phyloP scores from a whole-genome alignment of 2,113 vertebrate species.

The Eretmochelys imbricata region DNA sequence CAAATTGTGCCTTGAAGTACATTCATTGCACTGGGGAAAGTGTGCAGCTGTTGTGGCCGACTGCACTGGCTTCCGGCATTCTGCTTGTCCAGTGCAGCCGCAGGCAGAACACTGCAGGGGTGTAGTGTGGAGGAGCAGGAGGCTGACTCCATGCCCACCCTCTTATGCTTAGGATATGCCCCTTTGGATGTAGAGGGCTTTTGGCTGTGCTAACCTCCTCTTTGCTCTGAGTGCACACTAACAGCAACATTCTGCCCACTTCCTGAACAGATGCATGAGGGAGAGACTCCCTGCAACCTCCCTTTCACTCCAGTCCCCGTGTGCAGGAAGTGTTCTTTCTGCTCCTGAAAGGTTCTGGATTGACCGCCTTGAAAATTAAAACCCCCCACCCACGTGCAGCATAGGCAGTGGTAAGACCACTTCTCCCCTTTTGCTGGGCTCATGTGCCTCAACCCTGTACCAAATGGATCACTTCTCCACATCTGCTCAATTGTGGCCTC shows the following conservation, averaged over 20 bases:
- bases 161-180: not conserved
- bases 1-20: not conserved
- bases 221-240: not conserved
- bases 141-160: accelerated
- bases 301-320: not conserved
- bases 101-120: not conserved
- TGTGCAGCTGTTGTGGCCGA: accelerated
- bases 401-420: accelerated
- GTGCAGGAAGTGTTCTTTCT: not conserved
- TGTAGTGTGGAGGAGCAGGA: accelerated
- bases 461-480: not conserved
- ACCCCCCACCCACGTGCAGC: accelerated
- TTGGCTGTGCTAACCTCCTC: not conserved
- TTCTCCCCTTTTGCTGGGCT: not conserved
- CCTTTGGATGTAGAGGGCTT: not conserved
- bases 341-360: not conserved
- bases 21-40: not conserved
- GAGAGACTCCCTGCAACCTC: not conserved
- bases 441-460: not conserved
- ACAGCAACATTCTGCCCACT: accelerated
- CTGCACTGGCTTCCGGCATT: not conserved
- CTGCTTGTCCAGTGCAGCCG: not conserved
- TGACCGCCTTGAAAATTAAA: not conserved
- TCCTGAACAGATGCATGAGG: accelerated
- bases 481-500: not conserved